Percentiles rank a stretch among this genome's conserved stretches.
Conservation (phyloP, 2,113 vertebrate genomes). For the Corydoras maculifer region DNA sequence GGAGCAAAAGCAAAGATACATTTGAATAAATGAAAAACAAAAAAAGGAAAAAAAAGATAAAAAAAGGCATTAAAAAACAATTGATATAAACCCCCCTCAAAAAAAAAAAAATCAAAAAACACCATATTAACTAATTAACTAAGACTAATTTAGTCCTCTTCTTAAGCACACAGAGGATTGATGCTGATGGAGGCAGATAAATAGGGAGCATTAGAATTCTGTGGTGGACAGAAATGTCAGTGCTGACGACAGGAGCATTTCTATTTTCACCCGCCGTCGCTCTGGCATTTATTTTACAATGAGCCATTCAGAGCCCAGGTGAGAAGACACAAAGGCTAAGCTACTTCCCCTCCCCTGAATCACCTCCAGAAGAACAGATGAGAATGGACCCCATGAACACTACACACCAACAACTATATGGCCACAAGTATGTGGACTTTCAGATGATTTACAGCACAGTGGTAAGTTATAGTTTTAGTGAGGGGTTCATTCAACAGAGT, state of each 20-base stretch:
- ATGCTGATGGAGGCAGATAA: slow-evolving; percentile 5
- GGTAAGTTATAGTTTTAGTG: too few species aligned
- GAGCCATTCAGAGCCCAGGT: slow-evolving; percentile 60
- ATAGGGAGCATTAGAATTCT: slow-evolving; percentile 33
- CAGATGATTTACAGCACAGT: too few species aligned
- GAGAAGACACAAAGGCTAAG: slow-evolving; percentile 45
- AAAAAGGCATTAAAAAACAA: background rate
- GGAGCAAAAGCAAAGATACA: slow-evolving; percentile 36
- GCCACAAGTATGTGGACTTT: too few species aligned
- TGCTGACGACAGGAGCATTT: slow-evolving; percentile 62
- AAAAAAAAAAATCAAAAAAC: background rate
- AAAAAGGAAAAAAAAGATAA: background rate
- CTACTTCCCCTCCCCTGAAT: slow-evolving; percentile 14
- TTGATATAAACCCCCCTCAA: too few species aligned
- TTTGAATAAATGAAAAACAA: background rate
- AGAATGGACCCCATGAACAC: slow-evolving; percentile 27
- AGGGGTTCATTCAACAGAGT: too few species aligned
- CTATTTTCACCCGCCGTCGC: slow-evolving; percentile 54
- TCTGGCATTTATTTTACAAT: slow-evolving; percentile 71
- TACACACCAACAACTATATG: background rate
- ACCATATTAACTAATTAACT: too few species aligned
- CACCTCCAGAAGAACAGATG: slow-evolving; percentile 27
- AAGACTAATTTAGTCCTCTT: too few species aligned
- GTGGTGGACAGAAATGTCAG: slow-evolving; percentile 63
- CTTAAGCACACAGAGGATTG: background rate